Evolutionary conservation across 2,797 vertebrate species (phyloP).

Genomic region (Protosalanx chinensis): DNA sequence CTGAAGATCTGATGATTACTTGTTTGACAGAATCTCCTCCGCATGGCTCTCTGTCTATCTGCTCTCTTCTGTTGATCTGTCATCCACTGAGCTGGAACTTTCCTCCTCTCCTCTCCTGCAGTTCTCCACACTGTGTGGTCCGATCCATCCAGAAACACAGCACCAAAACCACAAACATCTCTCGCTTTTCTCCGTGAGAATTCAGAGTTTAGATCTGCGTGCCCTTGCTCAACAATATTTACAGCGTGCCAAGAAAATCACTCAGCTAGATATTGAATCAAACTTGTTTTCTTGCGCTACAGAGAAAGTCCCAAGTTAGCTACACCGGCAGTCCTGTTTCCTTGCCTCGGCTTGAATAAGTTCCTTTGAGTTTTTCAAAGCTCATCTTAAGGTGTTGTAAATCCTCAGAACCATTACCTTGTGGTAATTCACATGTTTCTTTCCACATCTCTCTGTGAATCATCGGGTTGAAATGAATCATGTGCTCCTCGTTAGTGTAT

Average conservation of each 20-base stretch:
- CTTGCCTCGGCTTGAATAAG: slow-evolving; percentile 48
- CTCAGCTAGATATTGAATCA: slow-evolving; percentile 23
- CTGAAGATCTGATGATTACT: not conserved
- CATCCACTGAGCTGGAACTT: not conserved
- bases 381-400: slow-evolving; percentile 45
- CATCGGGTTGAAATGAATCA: slow-evolving; percentile 59
- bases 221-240: slow-evolving; percentile 40
- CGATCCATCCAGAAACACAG: slow-evolving; percentile 25
- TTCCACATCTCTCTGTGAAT: slow-evolving; percentile 54
- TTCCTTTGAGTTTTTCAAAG: slow-evolving; percentile 47
- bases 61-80: not conserved
- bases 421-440: slow-evolving; percentile 26
- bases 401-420: slow-evolving; percentile 48
- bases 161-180: slow-evolving; percentile 26
- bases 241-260: slow-evolving; percentile 42
- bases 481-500: slow-evolving; percentile 57
- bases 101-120: not conserved
- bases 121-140: not conserved
- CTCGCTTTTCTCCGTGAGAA: not conserved
- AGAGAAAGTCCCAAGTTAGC: slow-evolving; percentile 28
- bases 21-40: slow-evolving; percentile 2
- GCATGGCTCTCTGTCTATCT: not conserved
- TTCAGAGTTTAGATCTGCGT: slow-evolving; percentile 27
- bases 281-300: slow-evolving; percentile 50
- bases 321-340: slow-evolving; percentile 40